Evolutionary conservation across 2,888 invertebrate species (phyloP).

Genomic region (Drosophila borborema): DNA sequence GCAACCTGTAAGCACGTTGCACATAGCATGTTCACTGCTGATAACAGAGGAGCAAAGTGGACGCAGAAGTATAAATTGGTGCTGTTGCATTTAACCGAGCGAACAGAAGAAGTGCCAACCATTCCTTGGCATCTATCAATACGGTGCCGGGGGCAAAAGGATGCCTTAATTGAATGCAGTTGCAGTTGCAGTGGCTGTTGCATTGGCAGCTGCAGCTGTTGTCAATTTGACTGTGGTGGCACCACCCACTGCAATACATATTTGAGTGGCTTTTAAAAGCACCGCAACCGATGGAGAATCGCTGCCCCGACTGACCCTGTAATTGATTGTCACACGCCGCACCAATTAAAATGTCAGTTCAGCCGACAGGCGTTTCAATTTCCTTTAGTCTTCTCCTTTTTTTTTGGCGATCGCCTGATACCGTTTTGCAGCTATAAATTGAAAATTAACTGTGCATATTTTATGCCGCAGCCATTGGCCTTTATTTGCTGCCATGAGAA

Average conservation of each 20-base stretch:
- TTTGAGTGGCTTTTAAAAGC: slow-evolving; percentile 73
- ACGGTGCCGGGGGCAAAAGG: not conserved
- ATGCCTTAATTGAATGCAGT: slow-evolving; percentile 67
- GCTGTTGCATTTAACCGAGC: slow-evolving; percentile 40
- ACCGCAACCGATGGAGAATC: slow-evolving; percentile 38
- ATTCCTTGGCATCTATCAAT: slow-evolving; percentile 6
- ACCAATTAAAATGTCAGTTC: slow-evolving; percentile 72
- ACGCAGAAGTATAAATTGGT: slow-evolving; percentile 29
- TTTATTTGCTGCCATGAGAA: slow-evolving; percentile 33
- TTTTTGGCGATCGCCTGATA: slow-evolving; percentile 14
- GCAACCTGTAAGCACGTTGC: no score
- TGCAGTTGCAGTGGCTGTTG: slow-evolving; percentile 39
- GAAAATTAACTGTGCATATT: slow-evolving; percentile 74
- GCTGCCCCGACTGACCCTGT: slow-evolving; percentile 54
- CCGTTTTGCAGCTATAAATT: slow-evolving; percentile 45
- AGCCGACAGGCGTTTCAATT: slow-evolving; percentile 36
- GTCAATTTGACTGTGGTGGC: slow-evolving; percentile 52
- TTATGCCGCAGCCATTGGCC: slow-evolving; percentile 59
- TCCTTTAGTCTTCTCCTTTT: slow-evolving; percentile 35
- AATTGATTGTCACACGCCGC: slow-evolving; percentile 75
- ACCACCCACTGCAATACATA: slow-evolving; percentile 57
- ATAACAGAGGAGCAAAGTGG: not conserved
- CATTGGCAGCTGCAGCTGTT: slow-evolving; percentile 64
- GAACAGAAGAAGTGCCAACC: not conserved
- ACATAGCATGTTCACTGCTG: not conserved